phyloP scores from a whole-genome alignment of 1,140 invertebrate genomes.

The Arion vulgaris region DNA sequence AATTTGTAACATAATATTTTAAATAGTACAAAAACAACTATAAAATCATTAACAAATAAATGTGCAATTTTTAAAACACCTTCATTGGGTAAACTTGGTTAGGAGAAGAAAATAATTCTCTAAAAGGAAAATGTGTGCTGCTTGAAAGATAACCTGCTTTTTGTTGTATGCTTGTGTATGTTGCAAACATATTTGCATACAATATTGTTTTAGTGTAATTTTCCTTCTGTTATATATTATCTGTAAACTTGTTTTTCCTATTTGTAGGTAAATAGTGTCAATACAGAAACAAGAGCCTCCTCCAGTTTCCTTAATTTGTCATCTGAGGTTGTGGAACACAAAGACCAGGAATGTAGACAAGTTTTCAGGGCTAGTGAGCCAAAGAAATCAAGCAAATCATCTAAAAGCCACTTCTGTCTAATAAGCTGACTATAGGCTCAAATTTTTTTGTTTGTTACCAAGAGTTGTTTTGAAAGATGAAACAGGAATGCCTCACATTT shows the following conservation, averaged over 20 bases:
- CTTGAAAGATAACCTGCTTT: background rate
- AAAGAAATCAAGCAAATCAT: constrained; percentile 27
- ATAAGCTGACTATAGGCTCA: constrained; percentile 9
- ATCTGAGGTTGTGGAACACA: background rate
- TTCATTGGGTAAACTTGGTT: too few species aligned
- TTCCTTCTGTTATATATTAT: background rate
- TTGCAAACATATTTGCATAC: background rate
- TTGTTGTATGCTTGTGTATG: background rate
- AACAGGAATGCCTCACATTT: background rate
- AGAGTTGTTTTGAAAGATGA: background rate
- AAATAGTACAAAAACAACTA: too few species aligned
- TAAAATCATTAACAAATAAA: too few species aligned
- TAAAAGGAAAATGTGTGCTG: too few species aligned
- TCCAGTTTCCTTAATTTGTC: background rate
- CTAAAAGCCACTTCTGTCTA: constrained; percentile 26
- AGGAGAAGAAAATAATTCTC: too few species aligned
- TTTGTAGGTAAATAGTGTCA: constrained; percentile 18
- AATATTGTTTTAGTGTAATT: background rate
- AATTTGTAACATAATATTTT: too few species aligned
- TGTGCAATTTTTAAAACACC: too few species aligned
- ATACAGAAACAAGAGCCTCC: background rate
- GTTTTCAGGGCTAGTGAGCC: background rate
- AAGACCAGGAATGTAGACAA: background rate
- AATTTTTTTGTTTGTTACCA: background rate
- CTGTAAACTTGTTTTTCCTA: background rate